phyloP scores from a whole-genome alignment of 2,797 vertebrate genomes.

The Amblyraja radiata region DNA sequence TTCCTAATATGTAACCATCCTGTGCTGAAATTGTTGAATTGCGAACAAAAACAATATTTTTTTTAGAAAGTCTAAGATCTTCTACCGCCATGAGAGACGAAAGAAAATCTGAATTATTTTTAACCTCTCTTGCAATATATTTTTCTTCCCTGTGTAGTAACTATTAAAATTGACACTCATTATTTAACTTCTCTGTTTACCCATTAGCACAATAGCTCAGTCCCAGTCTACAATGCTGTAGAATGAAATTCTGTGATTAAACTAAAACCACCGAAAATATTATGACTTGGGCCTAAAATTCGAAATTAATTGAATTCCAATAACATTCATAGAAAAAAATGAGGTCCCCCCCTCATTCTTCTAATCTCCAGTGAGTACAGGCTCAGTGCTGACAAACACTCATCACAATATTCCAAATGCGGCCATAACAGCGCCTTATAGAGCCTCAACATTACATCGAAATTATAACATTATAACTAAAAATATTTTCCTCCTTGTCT shows the following conservation, averaged over 20 bases:
- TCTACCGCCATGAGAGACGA: no score
- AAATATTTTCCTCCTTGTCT: no score
- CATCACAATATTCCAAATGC: no score
- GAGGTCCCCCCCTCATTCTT: no score
- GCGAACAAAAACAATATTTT: background rate
- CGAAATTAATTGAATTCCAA: background rate
- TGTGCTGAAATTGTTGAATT: background rate
- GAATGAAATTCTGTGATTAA: background rate
- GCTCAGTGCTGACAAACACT: no score
- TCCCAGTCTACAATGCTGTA: background rate
- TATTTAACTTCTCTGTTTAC: background rate
- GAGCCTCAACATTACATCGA: no score
- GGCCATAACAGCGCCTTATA: no score
- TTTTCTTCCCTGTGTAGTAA: background rate
- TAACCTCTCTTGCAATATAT: background rate
- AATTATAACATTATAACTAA: no score
- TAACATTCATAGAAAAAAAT: background rate
- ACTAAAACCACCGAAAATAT: background rate
- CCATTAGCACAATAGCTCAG: background rate
- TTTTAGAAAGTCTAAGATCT: background rate
- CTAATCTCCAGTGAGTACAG: no score
- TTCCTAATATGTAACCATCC: background rate
- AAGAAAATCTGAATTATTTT: background rate
- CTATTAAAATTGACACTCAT: background rate
- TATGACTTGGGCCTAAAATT: background rate